These are phyloP conservation scores for Dorcus parallelipipedus DNA, from an alignment of 2,888 invertebrate species.

Conservation along the genomic window DNA sequence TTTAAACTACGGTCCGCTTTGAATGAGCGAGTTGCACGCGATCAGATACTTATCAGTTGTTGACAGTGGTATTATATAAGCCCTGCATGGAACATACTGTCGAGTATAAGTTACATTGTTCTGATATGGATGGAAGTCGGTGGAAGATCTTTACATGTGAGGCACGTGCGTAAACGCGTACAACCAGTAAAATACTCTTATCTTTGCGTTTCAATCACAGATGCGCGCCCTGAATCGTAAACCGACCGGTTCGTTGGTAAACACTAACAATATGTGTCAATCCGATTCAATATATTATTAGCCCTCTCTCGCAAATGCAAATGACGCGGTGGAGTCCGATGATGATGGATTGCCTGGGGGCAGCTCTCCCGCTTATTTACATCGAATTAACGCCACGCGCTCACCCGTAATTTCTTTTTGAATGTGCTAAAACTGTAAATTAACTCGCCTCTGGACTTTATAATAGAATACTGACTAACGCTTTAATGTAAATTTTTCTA, in stretches of 20 bases:
- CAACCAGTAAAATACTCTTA: constrained; percentile 25
- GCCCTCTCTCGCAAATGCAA: constrained; percentile 19
- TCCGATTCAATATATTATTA: constrained; percentile 25
- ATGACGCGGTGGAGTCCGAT: constrained; percentile 15
- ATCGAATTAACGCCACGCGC: constrained; percentile 22
- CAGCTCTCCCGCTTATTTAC: constrained; percentile 19
- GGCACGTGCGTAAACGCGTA: constrained; percentile 25
- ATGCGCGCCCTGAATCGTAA: constrained; percentile 22
- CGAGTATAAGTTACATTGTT: constrained; percentile 26
- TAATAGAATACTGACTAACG: not conserved
- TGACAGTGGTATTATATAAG: constrained; percentile 18
- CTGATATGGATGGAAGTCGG: constrained; percentile 22
- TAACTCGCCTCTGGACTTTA: not conserved
- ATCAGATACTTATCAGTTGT: constrained; percentile 31
- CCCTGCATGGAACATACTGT: constrained; percentile 15
- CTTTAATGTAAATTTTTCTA: too few relatives aligned
- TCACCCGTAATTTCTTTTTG: constrained; percentile 19
- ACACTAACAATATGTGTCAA: constrained; percentile 26
- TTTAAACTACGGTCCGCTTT: constrained; percentile 25
- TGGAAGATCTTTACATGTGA: constrained; percentile 24
- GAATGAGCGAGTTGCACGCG: constrained; percentile 22
- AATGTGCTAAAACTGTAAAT: constrained; percentile 6
- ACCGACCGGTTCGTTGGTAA: constrained; percentile 4
- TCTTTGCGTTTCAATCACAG: constrained; percentile 30
- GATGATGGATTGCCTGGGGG: constrained; percentile 19